These are phyloP conservation scores for Empis livida DNA, from an alignment of 2,888 invertebrate genomes.

Conservation along the genomic window DNA sequence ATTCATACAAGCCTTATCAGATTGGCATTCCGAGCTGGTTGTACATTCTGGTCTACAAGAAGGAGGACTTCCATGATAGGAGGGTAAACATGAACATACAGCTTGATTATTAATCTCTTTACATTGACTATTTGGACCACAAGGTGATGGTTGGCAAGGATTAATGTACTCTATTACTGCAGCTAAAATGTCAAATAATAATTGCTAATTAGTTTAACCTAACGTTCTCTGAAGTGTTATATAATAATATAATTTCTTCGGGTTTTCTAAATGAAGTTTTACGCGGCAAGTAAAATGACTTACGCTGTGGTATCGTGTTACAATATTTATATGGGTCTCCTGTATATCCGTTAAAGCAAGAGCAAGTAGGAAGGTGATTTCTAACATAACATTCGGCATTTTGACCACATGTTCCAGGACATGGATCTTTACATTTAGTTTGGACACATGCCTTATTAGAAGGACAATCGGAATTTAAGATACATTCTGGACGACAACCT, in stretches of 20 bases:
- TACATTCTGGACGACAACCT: slow-evolving; percentile 62
- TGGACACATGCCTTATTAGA: slow-evolving; percentile 58
- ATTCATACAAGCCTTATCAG: slow-evolving; percentile 47
- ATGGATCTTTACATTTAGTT: slow-evolving; percentile 66
- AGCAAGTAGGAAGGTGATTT: slow-evolving; percentile 57
- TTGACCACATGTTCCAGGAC: slow-evolving; percentile 63
- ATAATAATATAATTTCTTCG: too few relatives aligned
- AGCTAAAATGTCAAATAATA: slow-evolving; percentile 21
- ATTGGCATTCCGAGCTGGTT: slow-evolving; percentile 48
- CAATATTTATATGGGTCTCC: slow-evolving; percentile 62
- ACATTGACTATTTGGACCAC: slow-evolving; percentile 55
- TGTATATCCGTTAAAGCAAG: slow-evolving; percentile 53
- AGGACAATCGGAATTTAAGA: slow-evolving; percentile 57
- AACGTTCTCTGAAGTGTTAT: too few relatives aligned
- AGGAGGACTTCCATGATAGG: slow-evolving; percentile 50
- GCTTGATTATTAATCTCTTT: slow-evolving; percentile 45
- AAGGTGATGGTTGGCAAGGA: slow-evolving; percentile 49
- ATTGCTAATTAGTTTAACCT: too few relatives aligned
- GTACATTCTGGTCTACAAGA: slow-evolving; percentile 55
- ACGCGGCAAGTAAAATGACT: too few relatives aligned
- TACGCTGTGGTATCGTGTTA: slow-evolving; percentile 40
- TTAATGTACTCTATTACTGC: slow-evolving; percentile 31
- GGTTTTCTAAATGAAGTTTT: too few relatives aligned
- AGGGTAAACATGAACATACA: slow-evolving; percentile 47
- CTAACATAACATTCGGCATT: slow-evolving; percentile 62